Base-by-base conservation (phyloP, 2,888 invertebrate genomes). In the Noctua janthe region DNA sequence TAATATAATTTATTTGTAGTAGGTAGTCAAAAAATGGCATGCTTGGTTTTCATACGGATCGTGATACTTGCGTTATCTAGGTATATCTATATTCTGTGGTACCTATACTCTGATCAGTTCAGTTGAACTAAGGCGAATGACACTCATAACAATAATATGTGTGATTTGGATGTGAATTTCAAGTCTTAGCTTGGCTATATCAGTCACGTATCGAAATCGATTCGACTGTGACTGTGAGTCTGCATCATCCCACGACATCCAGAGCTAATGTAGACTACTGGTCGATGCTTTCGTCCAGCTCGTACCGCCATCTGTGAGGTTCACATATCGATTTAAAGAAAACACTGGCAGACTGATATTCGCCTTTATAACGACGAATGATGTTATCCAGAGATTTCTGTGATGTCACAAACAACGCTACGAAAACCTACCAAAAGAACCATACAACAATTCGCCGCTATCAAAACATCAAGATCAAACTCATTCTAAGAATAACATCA, bases 401-500 rank as follows among this genome's bases (percentile, higher is more conserved):
- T 15, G n/a, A n/a, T 13, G 62, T 62, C 15, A 7, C 15, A 29
- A 62, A 29, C 29, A 62, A 29, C 23, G 15, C n/a, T 62, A 29
- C 29, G 2, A 39, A 66, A 35, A 66, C 17, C 39, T 56, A 13
- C 43, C 69, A 6, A 59, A 35, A 72, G 51, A 13, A 54, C 20
- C 23, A 64, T 2, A 23, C 20, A 10, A 76, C 49, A 76, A 51
- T 23, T n/a, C 23, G 17, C 29, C 13, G 29, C 10, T 64, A 71
- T 67, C 71, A 49, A 2, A 20, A 71, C 13, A 62, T 71, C 20
- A 56, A 72, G n/a, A 72, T 62, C 13, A 74, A 59, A 64, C 35
- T 29, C 8, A 72, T 84, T 72, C 69, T 43, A 7, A 74, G 59
- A 87, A 77, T 54, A 56, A 66, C 13, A 43, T 15, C 29, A 43